Evolutionary conservation across 2,113 vertebrate genomes (phyloP).

Genomic region (Fukomys damarensis): DNA sequence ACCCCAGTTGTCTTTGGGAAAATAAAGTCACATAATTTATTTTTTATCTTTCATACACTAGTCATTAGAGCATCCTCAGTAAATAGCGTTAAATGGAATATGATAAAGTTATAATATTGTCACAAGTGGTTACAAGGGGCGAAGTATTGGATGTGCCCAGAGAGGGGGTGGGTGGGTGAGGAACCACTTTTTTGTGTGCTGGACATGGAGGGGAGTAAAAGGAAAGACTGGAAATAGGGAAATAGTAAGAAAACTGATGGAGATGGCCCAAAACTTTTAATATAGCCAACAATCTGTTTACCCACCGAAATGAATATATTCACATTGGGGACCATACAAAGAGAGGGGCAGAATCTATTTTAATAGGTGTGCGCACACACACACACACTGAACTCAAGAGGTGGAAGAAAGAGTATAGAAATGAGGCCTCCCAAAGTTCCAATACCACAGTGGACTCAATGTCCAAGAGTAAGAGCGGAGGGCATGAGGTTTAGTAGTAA

Average conservation of each 20-base stretch:
- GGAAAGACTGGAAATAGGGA: not conserved
- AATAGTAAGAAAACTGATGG: not conserved
- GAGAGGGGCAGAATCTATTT: not conserved
- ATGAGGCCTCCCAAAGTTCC: not conserved
- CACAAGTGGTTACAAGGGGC: constrained; percentile 21
- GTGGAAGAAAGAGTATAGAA: not conserved
- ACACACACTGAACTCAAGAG: not conserved
- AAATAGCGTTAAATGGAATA: constrained; percentile 65
- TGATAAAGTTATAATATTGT: constrained; percentile 60
- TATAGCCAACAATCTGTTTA: not conserved
- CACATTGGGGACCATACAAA: not conserved
- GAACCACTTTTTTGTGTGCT: not conserved
- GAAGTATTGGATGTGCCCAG: not conserved
- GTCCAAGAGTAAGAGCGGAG: not conserved
- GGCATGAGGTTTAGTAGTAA: not conserved
- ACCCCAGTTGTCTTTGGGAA: constrained; percentile 71
- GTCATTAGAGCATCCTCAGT: constrained; percentile 69
- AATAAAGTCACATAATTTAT: constrained; percentile 78
- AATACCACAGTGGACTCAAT: not conserved
- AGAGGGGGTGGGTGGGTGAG: not conserved
- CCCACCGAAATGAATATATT: not conserved
- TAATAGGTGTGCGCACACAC: not conserved
- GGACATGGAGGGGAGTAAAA: not conserved
- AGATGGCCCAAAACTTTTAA: not conserved
- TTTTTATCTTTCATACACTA: constrained; percentile 69